Evolutionary conservation across 2,888 invertebrate species (phyloP), one percentile per base, ranked within the genome.

Genomic region (Mythimna vitellina): DNA sequence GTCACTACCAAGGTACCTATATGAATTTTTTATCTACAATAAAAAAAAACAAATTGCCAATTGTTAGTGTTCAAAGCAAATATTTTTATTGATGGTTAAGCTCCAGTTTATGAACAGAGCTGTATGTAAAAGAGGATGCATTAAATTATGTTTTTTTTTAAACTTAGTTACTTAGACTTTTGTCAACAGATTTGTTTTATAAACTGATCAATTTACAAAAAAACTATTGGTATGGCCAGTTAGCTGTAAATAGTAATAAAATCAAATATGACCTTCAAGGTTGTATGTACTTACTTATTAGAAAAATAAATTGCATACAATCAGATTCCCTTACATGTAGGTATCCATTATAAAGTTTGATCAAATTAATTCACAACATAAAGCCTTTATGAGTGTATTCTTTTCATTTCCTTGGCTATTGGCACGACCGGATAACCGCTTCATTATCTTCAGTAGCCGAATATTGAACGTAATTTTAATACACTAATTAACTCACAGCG

Each of bases 401-500:
- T 71, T 61, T 66, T 54, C 5, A 57, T 72, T 65, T 70, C 56
- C 57, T 38, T 22, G 20, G 35, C n/a, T 58, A 14, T 35, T 42
- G 32, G 32, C 54, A 71, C 46, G 49, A 56, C 46, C 61, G 51
- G 65, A 76, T 69, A 32, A 68, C 69, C 68, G 63, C 74, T 65
- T 70, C 73, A 71, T 73, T 84, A 74, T 58, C 66, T 57, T 56
- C 62, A 71, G 69, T 74, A 53, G n/a, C 32, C 73, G 64, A 77
- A 72, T 78, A 78, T 78, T 80, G 65, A 78, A 65, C 54, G 42
- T 77, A 77, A 83, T 82, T 85, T 67, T 71, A 80, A 72, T 74
- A 80, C 32, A 62, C 53, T 85, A 88, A 87, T 87, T 87, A 86
- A 68, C 62, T 80, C 73, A 56, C 70, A 81, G 72, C 80, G 70